Conservation (phyloP, 2,888 invertebrate genomes). For the Drosophila bunnanda region DNA sequence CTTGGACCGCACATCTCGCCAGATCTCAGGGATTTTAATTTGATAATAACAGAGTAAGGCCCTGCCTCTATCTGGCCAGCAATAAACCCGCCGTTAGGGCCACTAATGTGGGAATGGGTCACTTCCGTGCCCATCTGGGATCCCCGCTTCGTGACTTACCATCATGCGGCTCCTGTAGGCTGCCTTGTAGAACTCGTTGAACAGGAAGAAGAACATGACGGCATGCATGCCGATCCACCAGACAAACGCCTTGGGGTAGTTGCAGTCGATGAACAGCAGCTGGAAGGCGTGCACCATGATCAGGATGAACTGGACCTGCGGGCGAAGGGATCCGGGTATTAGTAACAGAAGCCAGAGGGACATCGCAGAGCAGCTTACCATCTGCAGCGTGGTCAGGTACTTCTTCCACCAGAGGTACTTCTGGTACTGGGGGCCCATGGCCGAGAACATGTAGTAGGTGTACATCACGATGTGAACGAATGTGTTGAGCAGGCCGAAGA, state of each 20-base stretch:
- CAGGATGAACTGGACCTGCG: conserved; percentile 93
- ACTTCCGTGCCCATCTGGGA: neutral
- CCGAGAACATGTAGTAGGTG: conserved; percentile 95
- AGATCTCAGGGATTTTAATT: conserved; percentile 1
- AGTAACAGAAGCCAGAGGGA: neutral
- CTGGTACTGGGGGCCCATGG: conserved; percentile 94
- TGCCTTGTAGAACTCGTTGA: conserved; percentile 96
- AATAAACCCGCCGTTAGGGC: conserved; percentile 28
- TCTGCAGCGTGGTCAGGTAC: conserved; percentile 95
- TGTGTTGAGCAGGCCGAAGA: conserved; percentile 97
- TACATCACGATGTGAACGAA: conserved; percentile 99
- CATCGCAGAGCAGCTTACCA: conserved; percentile 86
- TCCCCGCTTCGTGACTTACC: conserved; percentile 66
- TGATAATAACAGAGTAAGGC: conserved; percentile 23
- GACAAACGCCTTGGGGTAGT: conserved; percentile 96
- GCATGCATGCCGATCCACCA: conserved; percentile 99
- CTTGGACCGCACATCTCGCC: neutral
- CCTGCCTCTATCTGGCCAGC: conserved; percentile 4
- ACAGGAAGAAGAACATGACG: conserved; percentile 97
- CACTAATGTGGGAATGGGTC: conserved; percentile 34
- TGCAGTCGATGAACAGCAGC: conserved; percentile 94
- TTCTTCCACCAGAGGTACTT: conserved; percentile 98
- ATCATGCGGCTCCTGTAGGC: conserved; percentile 87
- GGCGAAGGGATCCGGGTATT: neutral
- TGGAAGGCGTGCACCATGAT: conserved; percentile 97